A percentile compares a stretch with the other conserved stretches of the same genome.
Evolutionary conservation across 2,113 vertebrate genomes (phyloP).

Genomic region (Thalassoma bifasciatum): DNA sequence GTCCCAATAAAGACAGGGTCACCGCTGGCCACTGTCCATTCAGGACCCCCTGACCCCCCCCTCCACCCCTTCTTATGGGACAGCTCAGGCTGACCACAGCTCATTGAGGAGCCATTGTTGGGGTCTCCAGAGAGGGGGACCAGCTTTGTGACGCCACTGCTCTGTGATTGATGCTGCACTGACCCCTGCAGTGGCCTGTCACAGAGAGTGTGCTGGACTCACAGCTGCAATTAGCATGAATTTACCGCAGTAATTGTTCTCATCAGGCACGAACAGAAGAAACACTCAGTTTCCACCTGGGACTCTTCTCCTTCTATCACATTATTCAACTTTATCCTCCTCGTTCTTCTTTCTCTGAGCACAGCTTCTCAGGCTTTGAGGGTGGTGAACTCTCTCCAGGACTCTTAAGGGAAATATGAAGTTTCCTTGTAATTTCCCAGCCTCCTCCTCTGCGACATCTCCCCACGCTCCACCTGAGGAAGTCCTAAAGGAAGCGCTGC

Average conservation of each 20-base stretch:
- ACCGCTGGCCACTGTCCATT: conserved; percentile 66
- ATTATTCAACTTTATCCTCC: no score
- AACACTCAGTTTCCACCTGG: background rate
- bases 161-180: conserved; percentile 73
- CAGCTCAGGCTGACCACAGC: conserved; percentile 53
- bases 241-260: conserved; percentile 81
- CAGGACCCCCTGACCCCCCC: conserved; percentile 54
- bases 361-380: background rate
- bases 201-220: conserved; percentile 40
- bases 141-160: conserved; percentile 45
- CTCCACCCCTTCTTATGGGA: conserved; percentile 68
- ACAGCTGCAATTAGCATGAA: conserved; percentile 88
- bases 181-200: conserved; percentile 61
- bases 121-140: conserved; percentile 59
- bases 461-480: conserved; percentile 33
- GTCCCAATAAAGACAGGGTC: conserved; percentile 71
- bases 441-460: background rate
- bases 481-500: conserved; percentile 56
- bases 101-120: conserved; percentile 67
- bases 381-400: conserved; percentile 5
- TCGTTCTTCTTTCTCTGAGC: background rate
- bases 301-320: background rate
- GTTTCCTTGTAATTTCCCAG: conserved; percentile 27
- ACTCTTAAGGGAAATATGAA: conserved; percentile 14
- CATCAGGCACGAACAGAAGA: conserved; percentile 19